A percentile compares a stretch with the other conserved stretches of the same genome.
Evolutionary conservation across 2,797 vertebrate genomes (phyloP).

Genomic region (Erethizon dorsatum): DNA sequence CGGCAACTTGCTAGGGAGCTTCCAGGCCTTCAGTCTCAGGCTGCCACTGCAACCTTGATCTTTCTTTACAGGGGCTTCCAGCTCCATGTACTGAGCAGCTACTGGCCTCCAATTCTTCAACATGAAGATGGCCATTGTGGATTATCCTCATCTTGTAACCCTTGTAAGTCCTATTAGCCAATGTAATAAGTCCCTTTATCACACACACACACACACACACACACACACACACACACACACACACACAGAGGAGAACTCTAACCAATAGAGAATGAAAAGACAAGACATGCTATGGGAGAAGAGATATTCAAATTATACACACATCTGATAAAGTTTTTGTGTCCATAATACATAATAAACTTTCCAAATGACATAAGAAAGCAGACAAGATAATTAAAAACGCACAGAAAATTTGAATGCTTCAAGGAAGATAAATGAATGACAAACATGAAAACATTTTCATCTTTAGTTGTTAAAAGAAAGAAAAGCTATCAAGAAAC

Average conservation of each 20-base stretch:
- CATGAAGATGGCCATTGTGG: neutral
- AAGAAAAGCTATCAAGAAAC: neutral
- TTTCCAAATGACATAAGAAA: neutral
- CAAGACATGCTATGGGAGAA: neutral
- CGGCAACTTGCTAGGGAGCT: neutral
- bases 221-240: neutral
- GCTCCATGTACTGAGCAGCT: neutral
- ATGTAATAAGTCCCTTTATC: neutral
- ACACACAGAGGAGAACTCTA: neutral
- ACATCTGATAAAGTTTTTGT: neutral
- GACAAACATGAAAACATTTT: neutral
- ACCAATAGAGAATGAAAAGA: neutral
- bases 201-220: no score
- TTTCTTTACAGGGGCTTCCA: neutral
- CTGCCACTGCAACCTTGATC: neutral
- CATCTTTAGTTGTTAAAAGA: neutral
- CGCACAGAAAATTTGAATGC: neutral
- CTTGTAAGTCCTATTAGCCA: neutral
- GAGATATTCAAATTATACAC: conserved; percentile 28
- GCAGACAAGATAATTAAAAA: neutral
- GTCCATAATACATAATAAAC: neutral
- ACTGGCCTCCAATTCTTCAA: neutral
- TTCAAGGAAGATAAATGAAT: neutral
- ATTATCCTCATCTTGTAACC: neutral
- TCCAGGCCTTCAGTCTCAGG: neutral